phyloP scores from a whole-genome alignment of 64 coral and sea anemone species.

The Acropora tenuis region DNA sequence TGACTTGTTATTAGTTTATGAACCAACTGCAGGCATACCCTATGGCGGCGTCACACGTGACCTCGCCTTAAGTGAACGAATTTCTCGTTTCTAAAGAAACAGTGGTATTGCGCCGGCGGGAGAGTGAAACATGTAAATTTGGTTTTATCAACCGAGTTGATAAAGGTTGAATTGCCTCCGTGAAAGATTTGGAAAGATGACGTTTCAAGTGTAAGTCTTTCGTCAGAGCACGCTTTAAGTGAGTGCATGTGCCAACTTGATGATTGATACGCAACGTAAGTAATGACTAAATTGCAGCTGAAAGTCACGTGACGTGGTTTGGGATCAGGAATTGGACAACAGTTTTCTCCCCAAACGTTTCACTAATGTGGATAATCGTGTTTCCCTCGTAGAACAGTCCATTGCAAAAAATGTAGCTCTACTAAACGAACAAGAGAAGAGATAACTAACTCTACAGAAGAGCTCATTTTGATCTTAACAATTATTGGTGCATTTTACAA shows the following conservation, averaged over 20 bases:
- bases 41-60: no score
- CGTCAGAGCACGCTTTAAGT: constrained; percentile 72
- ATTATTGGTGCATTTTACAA: no score
- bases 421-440: constrained; percentile 9
- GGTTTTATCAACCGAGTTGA: no score
- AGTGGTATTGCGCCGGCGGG: no score
- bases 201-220: not conserved
- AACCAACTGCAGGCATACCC: no score
- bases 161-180: no score
- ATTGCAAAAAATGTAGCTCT: constrained; percentile 75
- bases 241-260: constrained; percentile 92
- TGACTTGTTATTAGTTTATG: no score
- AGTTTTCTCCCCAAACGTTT: constrained; percentile 85
- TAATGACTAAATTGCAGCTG: constrained; percentile 74
- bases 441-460: not conserved
- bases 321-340: constrained; percentile 85
- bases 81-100: no score
- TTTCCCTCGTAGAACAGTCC: constrained; percentile 85
- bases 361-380: constrained; percentile 88
- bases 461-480: no score
- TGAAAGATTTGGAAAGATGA: no score
- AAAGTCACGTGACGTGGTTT: constrained; percentile 80
- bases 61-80: no score
- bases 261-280: constrained; percentile 85
- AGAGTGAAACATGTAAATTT: no score